phyloP scores from a whole-genome alignment of 2,888 invertebrate genomes.

The Tinea pellionella region DNA sequence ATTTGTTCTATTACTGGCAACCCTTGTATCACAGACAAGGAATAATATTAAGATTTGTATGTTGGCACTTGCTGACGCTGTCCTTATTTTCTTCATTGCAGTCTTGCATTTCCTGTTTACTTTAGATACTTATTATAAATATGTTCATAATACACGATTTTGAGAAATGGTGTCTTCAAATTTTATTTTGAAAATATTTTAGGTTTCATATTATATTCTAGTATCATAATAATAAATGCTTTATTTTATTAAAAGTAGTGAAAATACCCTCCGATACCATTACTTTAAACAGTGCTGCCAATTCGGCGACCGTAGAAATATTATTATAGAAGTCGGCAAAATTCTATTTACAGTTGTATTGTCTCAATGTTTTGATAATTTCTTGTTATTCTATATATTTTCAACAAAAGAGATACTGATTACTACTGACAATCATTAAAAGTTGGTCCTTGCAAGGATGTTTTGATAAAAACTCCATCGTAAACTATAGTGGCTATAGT shows the following conservation, averaged over 20 bases:
- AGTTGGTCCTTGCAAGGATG: not conserved
- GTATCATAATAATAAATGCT: not conserved
- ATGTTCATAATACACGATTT: not conserved
- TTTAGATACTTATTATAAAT: not conserved
- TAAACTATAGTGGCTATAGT: constrained; percentile 23
- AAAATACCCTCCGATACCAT: not conserved
- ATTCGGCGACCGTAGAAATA: constrained; percentile 35
- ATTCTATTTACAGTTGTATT: constrained; percentile 62
- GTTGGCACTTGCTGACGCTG: constrained; percentile 64
- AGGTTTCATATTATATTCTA: not conserved
- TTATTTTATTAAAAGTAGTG: not conserved
- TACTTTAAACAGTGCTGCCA: constrained; percentile 41
- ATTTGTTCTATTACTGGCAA: not conserved
- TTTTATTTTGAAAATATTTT: not conserved
- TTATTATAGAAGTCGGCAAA: constrained; percentile 64
- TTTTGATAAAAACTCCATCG: not conserved
- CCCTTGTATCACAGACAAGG: constrained; percentile 10
- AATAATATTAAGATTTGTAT: too few species aligned
- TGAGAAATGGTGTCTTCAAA: not conserved
- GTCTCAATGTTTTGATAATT: constrained; percentile 53
- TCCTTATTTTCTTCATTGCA: constrained; percentile 22
- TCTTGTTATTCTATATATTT: not conserved
- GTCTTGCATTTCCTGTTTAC: not conserved
- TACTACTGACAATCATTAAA: not conserved
- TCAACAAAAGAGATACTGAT: not conserved